Evolutionary conservation across 2,888 invertebrate genomes (phyloP).

Genomic region (Rhorus exstirpatorius): DNA sequence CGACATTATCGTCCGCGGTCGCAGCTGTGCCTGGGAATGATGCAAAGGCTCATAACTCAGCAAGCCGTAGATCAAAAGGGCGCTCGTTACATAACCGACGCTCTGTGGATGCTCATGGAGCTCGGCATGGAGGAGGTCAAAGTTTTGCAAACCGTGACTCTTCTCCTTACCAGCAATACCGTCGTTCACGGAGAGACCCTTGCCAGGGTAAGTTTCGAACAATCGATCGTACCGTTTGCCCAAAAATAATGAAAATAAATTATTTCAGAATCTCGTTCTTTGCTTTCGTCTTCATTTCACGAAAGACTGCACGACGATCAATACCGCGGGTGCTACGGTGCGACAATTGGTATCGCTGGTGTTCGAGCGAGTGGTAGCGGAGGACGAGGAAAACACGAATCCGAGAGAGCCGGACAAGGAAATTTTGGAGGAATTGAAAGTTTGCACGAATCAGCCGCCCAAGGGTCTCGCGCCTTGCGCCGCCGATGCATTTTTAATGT

Average conservation of each 20-base stretch:
- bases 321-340: slow-evolving; percentile 99
- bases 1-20: slow-evolving; percentile 73
- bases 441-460: slow-evolving; percentile 92
- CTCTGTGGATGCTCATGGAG: slow-evolving; percentile 97
- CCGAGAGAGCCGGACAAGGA: slow-evolving; percentile 85
- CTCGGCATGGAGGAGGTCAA: slow-evolving; percentile 98
- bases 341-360: slow-evolving; percentile 97
- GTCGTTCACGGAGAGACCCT: slow-evolving; percentile 97
- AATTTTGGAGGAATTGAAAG: slow-evolving; percentile 93
- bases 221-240: too few relatives aligned
- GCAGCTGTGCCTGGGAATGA: slow-evolving; percentile 96
- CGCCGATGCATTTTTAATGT: slow-evolving; percentile 97
- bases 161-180: slow-evolving; percentile 97
- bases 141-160: slow-evolving; percentile 97
- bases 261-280: slow-evolving; percentile 94
- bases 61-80: slow-evolving; percentile 96
- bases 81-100: slow-evolving; percentile 96
- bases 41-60: slow-evolving; percentile 97
- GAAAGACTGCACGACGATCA: slow-evolving; percentile 97
- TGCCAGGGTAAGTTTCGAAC: slow-evolving; percentile 91
- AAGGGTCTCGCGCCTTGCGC: slow-evolving; percentile 95
- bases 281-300: slow-evolving; percentile 99
- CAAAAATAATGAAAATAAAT: too few relatives aligned
- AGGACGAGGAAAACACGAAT: slow-evolving; percentile 88
- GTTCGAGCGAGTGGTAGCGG: slow-evolving; percentile 94